Evolutionary conservation across 2,113 vertebrate genomes (phyloP).

Genomic region (Gymnobelideus leadbeateri): DNA sequence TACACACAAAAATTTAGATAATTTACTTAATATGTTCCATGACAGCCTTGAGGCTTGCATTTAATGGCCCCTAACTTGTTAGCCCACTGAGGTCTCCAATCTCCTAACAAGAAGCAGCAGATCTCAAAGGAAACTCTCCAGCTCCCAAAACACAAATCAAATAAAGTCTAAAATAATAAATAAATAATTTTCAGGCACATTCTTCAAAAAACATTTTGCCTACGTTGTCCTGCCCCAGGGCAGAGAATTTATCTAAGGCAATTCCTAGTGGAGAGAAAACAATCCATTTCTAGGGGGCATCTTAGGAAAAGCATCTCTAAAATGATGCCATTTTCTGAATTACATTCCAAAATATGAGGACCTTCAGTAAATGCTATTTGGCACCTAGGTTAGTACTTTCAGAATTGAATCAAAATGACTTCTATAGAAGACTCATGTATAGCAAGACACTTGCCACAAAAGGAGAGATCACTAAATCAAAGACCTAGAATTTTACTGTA

Average conservation of each 20-base stretch:
- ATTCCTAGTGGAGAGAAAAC: not conserved
- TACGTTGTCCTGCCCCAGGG: not conserved
- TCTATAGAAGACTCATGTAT: not conserved
- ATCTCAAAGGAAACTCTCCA: not conserved
- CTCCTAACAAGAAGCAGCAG: not conserved
- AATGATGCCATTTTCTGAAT: not conserved
- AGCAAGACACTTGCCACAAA: not conserved
- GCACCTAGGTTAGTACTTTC: not conserved
- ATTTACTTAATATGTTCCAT: not conserved
- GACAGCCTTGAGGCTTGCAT: not conserved
- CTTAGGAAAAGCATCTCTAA: not conserved
- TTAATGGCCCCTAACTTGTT: not conserved
- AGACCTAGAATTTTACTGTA: not conserved
- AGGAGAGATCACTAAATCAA: not conserved
- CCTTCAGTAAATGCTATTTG: not conserved
- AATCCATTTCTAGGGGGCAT: not conserved
- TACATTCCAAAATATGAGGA: not conserved
- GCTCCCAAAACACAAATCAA: not conserved
- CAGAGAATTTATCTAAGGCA: not conserved
- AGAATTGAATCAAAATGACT: not conserved
- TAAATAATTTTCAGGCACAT: not conserved
- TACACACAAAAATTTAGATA: not conserved
- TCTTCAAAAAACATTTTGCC: not conserved
- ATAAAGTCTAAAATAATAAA: not conserved
- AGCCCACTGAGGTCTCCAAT: not conserved